These are phyloP conservation scores for Leptinotarsa lineolata DNA, from an alignment of 1,140 invertebrate genomes.

Conservation along the genomic window DNA sequence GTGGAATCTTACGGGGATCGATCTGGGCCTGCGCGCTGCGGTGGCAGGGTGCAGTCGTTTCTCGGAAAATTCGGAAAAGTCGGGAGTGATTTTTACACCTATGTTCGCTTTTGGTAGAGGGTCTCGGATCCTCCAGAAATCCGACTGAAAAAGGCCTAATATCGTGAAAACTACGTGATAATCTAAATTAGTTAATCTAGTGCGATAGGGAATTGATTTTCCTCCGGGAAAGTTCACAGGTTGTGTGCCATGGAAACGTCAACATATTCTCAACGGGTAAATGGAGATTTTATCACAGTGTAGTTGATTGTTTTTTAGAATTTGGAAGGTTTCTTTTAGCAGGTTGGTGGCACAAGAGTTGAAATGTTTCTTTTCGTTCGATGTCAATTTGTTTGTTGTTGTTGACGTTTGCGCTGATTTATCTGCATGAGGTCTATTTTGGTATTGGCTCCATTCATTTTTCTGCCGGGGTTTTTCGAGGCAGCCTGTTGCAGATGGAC, in stretches of 20 bases:
- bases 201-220: conserved; percentile 8
- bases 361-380: too few species aligned
- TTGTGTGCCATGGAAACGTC: conserved; percentile 22
- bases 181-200: conserved; percentile 5
- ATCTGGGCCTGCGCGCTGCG: conserved; percentile 12
- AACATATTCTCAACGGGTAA: conserved; percentile 9
- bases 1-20: conserved; percentile 8
- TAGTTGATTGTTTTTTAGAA: not conserved
- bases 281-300: not conserved
- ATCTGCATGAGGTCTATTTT: not conserved
- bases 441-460: not conserved
- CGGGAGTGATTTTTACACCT: conserved; percentile 10
- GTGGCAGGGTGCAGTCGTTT: conserved; percentile 18
- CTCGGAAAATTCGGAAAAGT: conserved; percentile 21
- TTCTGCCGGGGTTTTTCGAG: not conserved
- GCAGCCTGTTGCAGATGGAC: not conserved
- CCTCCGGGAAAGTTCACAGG: not conserved
- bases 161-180: conserved; percentile 5
- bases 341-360: too few species aligned
- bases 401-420: not conserved
- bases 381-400: too few species aligned
- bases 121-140: conserved; percentile 4
- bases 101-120: not conserved
- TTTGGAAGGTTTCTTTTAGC: not conserved
- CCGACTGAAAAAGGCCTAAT: not conserved